phyloP scores from a whole-genome alignment of 1,140 invertebrate genomes.

The Nixonia krombeini region DNA sequence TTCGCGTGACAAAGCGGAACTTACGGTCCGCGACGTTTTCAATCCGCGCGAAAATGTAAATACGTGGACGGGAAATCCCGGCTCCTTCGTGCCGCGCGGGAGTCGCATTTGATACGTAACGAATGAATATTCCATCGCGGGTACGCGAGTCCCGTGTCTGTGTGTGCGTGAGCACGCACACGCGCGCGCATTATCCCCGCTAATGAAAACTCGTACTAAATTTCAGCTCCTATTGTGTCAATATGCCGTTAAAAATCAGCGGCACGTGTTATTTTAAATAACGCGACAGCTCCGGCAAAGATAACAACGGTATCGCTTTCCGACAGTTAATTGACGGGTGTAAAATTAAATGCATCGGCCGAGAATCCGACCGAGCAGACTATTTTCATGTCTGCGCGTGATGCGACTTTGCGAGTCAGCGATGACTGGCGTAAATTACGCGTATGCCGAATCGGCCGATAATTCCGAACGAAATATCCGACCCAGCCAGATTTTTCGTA shows the following conservation, averaged over 20 bases:
- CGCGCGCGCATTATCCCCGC: conserved; percentile 1
- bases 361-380: too few relatives aligned
- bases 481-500: too few relatives aligned
- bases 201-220: conserved; percentile 34
- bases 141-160: too few relatives aligned
- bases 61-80: too few relatives aligned
- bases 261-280: conserved; percentile 14
- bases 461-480: too few relatives aligned
- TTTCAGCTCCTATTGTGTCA: conserved; percentile 17
- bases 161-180: too few relatives aligned
- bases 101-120: conserved; percentile 21
- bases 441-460: too few relatives aligned
- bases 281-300: background rate
- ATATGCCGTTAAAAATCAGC: conserved; percentile 30
- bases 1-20: too few relatives aligned
- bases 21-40: too few relatives aligned
- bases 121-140: conserved; percentile 32
- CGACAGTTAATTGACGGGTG: conserved; percentile 25
- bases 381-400: too few relatives aligned
- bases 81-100: too few relatives aligned
- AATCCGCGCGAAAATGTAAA: too few relatives aligned
- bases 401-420: background rate
- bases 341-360: background rate
- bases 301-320: conserved; percentile 30
- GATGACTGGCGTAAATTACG: background rate